Conservation (phyloP, 2,888 invertebrate species). For the Drosophila subsilvestris region DNA sequence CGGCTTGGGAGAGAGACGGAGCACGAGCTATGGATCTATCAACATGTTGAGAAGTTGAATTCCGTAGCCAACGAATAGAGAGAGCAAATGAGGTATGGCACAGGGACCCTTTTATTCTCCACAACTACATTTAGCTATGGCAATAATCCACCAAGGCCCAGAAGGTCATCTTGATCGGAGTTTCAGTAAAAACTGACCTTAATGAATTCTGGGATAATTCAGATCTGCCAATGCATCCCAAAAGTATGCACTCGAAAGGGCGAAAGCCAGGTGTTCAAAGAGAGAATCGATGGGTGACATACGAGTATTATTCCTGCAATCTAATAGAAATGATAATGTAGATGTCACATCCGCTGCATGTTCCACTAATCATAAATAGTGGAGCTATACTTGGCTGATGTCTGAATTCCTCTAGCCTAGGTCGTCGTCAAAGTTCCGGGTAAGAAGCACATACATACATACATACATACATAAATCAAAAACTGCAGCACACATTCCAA, state of each 20-base stretch:
- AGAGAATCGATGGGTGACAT: background rate
- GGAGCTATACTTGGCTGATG: slow-evolving; percentile 19
- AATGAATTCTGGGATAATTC: too few relatives aligned
- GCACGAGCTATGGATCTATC: slow-evolving; percentile 63
- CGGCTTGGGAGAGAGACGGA: slow-evolving; percentile 19
- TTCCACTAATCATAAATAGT: slow-evolving; percentile 35
- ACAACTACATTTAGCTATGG: too few relatives aligned
- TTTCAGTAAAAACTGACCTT: too few relatives aligned
- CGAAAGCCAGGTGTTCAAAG: background rate
- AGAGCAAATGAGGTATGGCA: background rate
- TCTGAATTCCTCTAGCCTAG: background rate
- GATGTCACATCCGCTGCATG: too few relatives aligned
- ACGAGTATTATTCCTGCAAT: background rate
- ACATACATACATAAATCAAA: slow-evolving; percentile 18
- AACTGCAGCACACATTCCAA: slow-evolving; percentile 29
- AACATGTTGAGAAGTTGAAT: slow-evolving; percentile 35
- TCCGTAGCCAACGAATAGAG: background rate
- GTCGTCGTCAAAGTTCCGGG: slow-evolving; percentile 25
- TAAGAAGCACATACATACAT: slow-evolving; percentile 14
- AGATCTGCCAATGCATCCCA: background rate
- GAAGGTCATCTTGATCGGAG: too few relatives aligned
- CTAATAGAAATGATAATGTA: background rate
- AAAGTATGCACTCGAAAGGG: background rate
- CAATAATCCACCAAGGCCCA: too few relatives aligned
- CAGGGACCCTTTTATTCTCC: too few relatives aligned